Evolutionary conservation across 2,888 invertebrate genomes (phyloP), one percentile per base, ranked within the genome.

Genomic region (Drosophila affinis): DNA sequence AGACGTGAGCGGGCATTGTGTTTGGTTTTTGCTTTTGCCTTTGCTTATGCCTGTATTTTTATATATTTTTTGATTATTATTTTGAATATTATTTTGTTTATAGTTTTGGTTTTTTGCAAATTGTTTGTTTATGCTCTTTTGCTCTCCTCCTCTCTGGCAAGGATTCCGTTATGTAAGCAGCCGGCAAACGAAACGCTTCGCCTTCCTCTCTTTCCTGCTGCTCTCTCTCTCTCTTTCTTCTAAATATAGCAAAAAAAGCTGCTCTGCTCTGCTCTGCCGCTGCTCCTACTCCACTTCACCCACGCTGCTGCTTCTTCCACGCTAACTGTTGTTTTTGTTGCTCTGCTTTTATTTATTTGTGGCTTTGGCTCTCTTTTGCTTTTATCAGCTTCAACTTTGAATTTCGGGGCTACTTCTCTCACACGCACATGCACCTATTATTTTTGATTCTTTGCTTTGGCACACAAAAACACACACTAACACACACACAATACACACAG

Each of bases 361-460:
- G 18, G 45, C 39, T 54, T 54, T 24, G 10, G 32, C 47, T 32
- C 44, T 54, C 27, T 34, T 47, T 44, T 54, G 49, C 51, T 46
- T 64, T 64, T 69, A 69, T 62, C 74, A 67, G 75, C 68, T 64
- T 39, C 18, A 9, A 17, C 27, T 44, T 51, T 18, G 21, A 21
- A 54, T 51, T 60, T 62, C 58, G 29, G 34, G 62, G 48, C 44
- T 54, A 63, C n/a, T 44, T 39, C 64, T 39, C 64, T 21, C 29
- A 21, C 58, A 51, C 34, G 54, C 65, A 49, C 45, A 52, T 51
- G 52, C 32, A 65, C 70, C 46, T 48, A 64, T 86, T 81, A 81
- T 86, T 80, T 77, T 68, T 52, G 69, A 58, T 68, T 68, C 67
- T 72, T 64, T 49, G 34, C 59, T 73, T 73, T 65, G 69, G 69